These are phyloP conservation scores for Poecilia gillii DNA, from an alignment of 2,797 vertebrate genomes.

Conservation along the genomic window DNA sequence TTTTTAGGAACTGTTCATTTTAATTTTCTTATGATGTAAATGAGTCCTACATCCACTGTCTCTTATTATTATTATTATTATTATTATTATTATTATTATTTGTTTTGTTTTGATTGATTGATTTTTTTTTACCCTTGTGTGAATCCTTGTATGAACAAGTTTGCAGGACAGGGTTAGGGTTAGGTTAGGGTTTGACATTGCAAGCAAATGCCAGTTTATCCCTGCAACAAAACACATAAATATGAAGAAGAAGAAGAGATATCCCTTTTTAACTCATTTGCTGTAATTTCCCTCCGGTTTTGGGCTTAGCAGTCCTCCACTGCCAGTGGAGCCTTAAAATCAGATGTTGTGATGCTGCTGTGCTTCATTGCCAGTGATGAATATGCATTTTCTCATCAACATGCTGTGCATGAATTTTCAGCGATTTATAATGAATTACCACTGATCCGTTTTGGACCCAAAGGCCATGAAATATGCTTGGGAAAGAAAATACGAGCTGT, in stretches of 20 bases:
- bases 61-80: background rate
- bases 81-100: background rate
- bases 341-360: slow-evolving; percentile 56
- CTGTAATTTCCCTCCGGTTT: slow-evolving; percentile 28
- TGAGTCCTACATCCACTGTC: background rate
- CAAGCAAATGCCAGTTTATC: background rate
- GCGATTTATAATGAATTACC: slow-evolving; percentile 55
- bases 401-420: slow-evolving; percentile 50
- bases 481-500: slow-evolving; percentile 28
- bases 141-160: background rate
- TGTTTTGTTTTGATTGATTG: background rate
- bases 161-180: too few species aligned
- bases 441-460: slow-evolving; percentile 47
- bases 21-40: too few species aligned
- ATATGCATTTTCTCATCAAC: slow-evolving; percentile 65
- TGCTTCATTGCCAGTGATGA: slow-evolving; percentile 60
- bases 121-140: background rate
- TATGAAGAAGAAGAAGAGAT: slow-evolving; percentile 7
- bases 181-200: background rate
- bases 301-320: slow-evolving; percentile 38
- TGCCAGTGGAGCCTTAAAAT: slow-evolving; percentile 58
- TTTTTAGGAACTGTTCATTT: background rate
- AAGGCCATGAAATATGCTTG: slow-evolving; percentile 35
- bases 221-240: slow-evolving; percentile 1
- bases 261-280: slow-evolving; percentile 26